phyloP scores from a whole-genome alignment of 2,888 invertebrate genomes.

The Tinea pellionella region DNA sequence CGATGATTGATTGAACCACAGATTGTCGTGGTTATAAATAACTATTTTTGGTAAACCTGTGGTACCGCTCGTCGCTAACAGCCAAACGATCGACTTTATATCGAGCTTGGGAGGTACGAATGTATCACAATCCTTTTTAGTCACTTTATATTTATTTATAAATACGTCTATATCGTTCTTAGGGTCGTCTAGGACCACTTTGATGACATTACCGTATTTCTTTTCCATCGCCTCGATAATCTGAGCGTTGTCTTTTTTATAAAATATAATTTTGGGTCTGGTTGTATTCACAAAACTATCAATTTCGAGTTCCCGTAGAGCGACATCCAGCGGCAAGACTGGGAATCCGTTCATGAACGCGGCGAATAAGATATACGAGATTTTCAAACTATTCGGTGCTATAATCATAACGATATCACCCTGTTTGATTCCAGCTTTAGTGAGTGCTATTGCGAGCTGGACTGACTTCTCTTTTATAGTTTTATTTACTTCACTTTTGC shows the following conservation, averaged over 20 bases:
- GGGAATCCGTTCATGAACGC: neutral
- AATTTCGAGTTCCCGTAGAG: neutral
- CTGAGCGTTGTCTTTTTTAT: neutral
- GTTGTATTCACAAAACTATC: neutral
- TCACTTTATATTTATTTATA: neutral
- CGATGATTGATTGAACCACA: neutral
- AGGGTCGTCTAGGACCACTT: neutral
- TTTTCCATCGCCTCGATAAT: neutral
- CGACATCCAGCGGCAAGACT: neutral
- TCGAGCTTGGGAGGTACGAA: neutral
- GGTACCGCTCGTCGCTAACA: constrained; percentile 4
- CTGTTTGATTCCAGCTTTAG: neutral
- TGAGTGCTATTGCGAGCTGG: neutral
- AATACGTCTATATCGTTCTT: neutral
- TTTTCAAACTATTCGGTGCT: neutral
- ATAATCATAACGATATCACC: neutral
- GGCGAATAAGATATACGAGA: neutral
- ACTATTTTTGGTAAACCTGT: neutral
- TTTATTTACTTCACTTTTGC: neutral
- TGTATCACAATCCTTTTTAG: neutral
- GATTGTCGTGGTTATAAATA: neutral
- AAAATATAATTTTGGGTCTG: neutral
- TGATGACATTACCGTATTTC: neutral
- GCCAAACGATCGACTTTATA: neutral
- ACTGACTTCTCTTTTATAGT: neutral